Evolutionary conservation across 2,113 vertebrate species (phyloP), one percentile per base, ranked within the genome.

Genomic region (Mustela nigripes): DNA sequence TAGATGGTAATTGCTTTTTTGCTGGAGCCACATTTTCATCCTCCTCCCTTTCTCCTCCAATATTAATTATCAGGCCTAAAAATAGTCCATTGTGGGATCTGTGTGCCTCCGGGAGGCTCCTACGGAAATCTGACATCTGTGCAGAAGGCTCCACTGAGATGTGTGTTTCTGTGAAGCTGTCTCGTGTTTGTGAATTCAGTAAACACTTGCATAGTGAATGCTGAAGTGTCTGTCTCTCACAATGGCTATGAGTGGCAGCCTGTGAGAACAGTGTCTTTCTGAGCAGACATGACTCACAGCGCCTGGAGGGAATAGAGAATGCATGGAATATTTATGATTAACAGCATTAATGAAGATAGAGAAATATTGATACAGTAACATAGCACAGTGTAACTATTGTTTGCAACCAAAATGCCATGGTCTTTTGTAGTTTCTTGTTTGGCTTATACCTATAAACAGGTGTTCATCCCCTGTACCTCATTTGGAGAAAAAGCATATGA

Each of bases 31-130:
- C 95, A 85, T 93, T 96, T 97, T 58, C 97, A 94, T 95, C 45
- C 97, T 98, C 97, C 96, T 89, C 0, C 58, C 95, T 97, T 96
- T n/a, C 18, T 98, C 93, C 73, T 98, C 97, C 97, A 69, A 97
- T 97, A 93, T 97, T 98, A 98, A 99, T 97, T 98, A 99, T 98
- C 89, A 93, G 80, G 76, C 96, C 98, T 98, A 99, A 99, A 99
- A 98, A 99, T 98, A 99, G 98, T 89, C 81, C 39, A n/a, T 85
- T 95, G 98, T 95, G 73, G 91, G 95, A 92, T 95, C 92, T 67
- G 82, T 31, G 84, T 96, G 97, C 97, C 81, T 97, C 28, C 0
- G 79, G 31, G 60, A 96, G 83, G 81, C 0, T 76, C 74, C 97
- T 96, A 50, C 0, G 0, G 97, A 74, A 83, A 91, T 73, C 96